Evolutionary conservation across 1,140 invertebrate species (phyloP), one percentile per base, ranked within the genome.

Genomic region (Whitmania pigra): DNA sequence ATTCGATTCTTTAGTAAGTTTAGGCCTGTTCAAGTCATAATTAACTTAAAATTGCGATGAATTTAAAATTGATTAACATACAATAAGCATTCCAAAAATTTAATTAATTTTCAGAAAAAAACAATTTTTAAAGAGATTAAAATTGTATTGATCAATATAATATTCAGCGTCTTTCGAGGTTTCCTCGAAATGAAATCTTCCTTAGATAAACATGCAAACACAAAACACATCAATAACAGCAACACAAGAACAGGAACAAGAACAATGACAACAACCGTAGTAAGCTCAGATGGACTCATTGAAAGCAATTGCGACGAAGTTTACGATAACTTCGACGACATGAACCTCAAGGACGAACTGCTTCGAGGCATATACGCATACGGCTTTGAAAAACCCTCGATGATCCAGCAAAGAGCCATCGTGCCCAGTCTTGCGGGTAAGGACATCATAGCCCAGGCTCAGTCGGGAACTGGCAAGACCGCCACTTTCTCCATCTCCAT

Each of bases 371-470:
- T 99, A 77, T 99, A 98, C 84, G 93, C 92, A 75, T 99, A 98
- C 86, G 97, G 97, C 88, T 99, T 99, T 85, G 96, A 99, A 83
- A 97, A 97, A 81, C 97, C 97, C 73, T 99, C 96, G 15, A 94
- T 95, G 77, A 99, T 99, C 83, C 97, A 99, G 82, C 95, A 98
- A 81, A 87, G 96, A 80, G 96, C 96, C 75, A 99, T 99, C 80
- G 88, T 97, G 81, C 97, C 97, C 53, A 97, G 94, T 83, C 90
- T 97, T 73, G 89, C 80, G 78, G 83, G 84, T 83, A 74, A 40
- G 70, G 71, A 43, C 84, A 93, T 96, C 49, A 97, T 97, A 84
- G 94, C 94, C 78, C 94, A 98, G 84, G 95, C 94, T 97, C 94
- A 77, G 89, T 77, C 75, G 85, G 90, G 90, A 83, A 97, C 94